phyloP scores from a whole-genome alignment of 2,113 vertebrate species.

The Grantiella picta region DNA sequence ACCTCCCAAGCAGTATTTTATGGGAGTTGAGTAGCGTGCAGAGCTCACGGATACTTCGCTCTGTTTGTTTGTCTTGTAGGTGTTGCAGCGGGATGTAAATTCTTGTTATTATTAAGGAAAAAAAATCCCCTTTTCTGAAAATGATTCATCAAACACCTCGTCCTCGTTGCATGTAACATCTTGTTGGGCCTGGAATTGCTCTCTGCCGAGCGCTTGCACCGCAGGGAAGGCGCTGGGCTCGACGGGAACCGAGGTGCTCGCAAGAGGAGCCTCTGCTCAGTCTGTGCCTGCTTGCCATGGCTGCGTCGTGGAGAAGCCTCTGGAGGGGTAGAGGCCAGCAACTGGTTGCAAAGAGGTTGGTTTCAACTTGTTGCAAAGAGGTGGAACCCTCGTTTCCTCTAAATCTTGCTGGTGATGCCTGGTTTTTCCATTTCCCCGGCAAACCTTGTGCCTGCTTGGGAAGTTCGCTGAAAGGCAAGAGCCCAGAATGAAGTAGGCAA shows the following conservation, averaged over 20 bases:
- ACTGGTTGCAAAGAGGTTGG: too few relatives aligned
- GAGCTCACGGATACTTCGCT: rapidly evolving
- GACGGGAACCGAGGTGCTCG: not conserved
- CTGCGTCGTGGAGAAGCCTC: not conserved
- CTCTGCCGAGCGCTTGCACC: not conserved
- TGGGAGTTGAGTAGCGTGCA: not conserved
- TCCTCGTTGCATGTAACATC: not conserved
- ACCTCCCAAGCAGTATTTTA: not conserved
- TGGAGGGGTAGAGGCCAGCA: not conserved
- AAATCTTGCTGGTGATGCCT: rapidly evolving
- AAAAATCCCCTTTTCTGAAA: not conserved
- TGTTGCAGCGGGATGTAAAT: not conserved
- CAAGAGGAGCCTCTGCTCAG: not conserved
- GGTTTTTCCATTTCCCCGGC: not conserved
- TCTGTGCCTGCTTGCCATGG: conserved; percentile 14
- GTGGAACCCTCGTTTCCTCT: not conserved
- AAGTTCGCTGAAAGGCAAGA: not conserved
- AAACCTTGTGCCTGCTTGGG: not conserved
- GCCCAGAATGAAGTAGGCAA: rapidly evolving
- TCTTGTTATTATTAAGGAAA: not conserved
- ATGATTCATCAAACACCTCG: conserved; percentile 15
- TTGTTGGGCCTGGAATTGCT: conserved; percentile 25
- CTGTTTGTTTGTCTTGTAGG: conserved; percentile 29
- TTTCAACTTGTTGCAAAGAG: not conserved
- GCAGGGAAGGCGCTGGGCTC: not conserved